These are phyloP conservation scores for Bombus impatiens DNA, from an alignment of 1,140 invertebrate genomes.

Conservation along the genomic window DNA sequence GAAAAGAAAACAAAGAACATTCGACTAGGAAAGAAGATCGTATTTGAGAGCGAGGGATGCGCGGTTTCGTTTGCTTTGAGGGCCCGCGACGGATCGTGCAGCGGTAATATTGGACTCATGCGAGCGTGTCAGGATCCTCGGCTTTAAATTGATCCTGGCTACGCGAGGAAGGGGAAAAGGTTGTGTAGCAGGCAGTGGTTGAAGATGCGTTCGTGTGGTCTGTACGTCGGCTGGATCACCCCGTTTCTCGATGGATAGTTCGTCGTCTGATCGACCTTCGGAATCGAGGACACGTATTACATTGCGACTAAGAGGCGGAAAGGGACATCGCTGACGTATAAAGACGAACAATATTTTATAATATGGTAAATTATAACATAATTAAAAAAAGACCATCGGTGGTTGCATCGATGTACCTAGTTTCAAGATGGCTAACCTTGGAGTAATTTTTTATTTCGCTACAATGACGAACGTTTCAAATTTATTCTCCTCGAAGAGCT, in stretches of 20 bases:
- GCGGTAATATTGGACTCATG: slow-evolving; percentile 14
- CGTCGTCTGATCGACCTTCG: slow-evolving; percentile 50
- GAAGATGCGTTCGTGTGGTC: slow-evolving; percentile 34
- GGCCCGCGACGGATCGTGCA: neutral
- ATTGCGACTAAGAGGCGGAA: slow-evolving; percentile 51
- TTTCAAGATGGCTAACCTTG: too few relatives aligned
- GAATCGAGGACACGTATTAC: slow-evolving; percentile 48
- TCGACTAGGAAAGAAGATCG: neutral
- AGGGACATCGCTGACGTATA: slow-evolving; percentile 59
- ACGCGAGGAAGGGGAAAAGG: neutral
- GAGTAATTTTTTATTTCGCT: too few relatives aligned
- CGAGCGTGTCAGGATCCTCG: slow-evolving; percentile 14
- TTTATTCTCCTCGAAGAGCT: too few relatives aligned
- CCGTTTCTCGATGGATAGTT: slow-evolving; percentile 40
- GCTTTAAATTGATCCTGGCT: slow-evolving; percentile 34
- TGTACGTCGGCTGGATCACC: slow-evolving; percentile 37
- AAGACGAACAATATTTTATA: slow-evolving; percentile 33
- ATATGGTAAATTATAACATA: neutral
- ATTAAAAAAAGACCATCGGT: too few relatives aligned
- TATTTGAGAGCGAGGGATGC: neutral
- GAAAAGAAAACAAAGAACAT: neutral
- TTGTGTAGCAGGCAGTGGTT: slow-evolving; percentile 23
- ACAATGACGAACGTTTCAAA: too few relatives aligned
- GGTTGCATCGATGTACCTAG: neutral
- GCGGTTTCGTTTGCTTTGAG: slow-evolving; percentile 16